Percentiles rank a stretch among this genome's conserved stretches.
These are phyloP conservation scores for Sebastes itinus DNA, from an alignment of 2,797 vertebrate genomes.

Conservation along the genomic window DNA sequence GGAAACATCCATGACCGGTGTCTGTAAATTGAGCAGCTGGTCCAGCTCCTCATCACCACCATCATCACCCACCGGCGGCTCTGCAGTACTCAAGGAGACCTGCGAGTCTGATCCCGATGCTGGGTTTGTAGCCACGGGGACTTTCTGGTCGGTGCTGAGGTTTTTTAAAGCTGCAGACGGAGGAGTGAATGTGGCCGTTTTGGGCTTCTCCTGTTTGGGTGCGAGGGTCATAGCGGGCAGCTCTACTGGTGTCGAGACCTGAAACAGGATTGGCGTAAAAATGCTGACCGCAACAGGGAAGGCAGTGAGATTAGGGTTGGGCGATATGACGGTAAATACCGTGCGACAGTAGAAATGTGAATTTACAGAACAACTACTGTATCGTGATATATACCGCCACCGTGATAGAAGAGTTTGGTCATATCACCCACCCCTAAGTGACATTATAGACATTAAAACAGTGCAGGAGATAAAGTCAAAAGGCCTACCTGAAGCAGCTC, in stretches of 20 bases:
- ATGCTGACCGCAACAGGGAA: not conserved
- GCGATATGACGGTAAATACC: not conserved
- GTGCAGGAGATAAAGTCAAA: too few relatives aligned
- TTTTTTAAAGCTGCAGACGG: constrained; percentile 21
- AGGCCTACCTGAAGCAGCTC: constrained; percentile 88
- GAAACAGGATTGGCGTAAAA: constrained; percentile 1
- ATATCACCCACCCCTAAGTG: not conserved
- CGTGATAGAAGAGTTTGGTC: not conserved
- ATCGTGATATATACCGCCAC: not conserved
- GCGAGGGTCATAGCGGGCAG: constrained; percentile 80
- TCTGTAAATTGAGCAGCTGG: constrained; percentile 86
- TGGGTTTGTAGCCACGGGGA: not conserved
- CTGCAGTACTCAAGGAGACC: not conserved
- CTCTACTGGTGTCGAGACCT: constrained; percentile 86
- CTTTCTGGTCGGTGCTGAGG: not conserved
- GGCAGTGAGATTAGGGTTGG: not conserved
- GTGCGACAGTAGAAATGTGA: not conserved
- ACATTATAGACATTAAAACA: not conserved
- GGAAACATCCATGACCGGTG: constrained; percentile 48
- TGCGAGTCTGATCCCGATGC: not conserved
- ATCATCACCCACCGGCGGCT: constrained; percentile 59
- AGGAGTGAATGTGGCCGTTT: constrained; percentile 60
- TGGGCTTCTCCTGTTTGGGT: constrained; percentile 67
- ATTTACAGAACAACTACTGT: too few relatives aligned
- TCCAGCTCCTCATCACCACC: constrained; percentile 88